Conservation (phyloP, 1,140 invertebrate genomes). For the Lethocerus indicus region DNA sequence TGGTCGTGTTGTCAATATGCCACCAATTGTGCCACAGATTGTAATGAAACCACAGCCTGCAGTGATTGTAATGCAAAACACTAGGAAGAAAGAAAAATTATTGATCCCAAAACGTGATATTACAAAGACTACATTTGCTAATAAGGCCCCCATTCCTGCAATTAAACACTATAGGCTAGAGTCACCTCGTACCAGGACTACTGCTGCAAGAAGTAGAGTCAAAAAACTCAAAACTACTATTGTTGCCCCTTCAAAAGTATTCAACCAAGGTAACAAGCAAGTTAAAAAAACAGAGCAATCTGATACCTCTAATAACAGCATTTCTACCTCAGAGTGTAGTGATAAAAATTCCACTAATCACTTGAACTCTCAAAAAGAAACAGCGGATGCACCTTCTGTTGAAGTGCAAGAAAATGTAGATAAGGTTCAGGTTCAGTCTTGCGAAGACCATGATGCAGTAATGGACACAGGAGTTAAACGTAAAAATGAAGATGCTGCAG, state of each 20-base stretch:
- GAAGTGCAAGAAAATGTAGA: too few species aligned
- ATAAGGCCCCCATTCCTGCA: conserved; percentile 52
- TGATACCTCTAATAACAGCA: neutral
- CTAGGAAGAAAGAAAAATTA: conserved; percentile 4
- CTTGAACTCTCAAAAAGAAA: too few species aligned
- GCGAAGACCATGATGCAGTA: too few species aligned
- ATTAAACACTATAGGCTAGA: conserved; percentile 28
- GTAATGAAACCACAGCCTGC: conserved; percentile 11
- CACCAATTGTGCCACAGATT: conserved; percentile 10
- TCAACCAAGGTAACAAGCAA: too few species aligned
- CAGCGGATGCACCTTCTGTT: too few species aligned
- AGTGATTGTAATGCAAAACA: conserved; percentile 11
- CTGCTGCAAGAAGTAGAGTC: neutral
- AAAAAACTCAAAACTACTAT: neutral
- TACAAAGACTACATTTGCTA: conserved; percentile 44
- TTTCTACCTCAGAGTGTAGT: neutral
- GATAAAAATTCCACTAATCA: neutral
- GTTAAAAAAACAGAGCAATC: too few species aligned
- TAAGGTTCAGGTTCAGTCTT: too few species aligned
- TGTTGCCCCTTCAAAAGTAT: too few species aligned
- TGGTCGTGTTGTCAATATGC: conserved; percentile 14
- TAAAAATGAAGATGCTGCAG: too few species aligned
- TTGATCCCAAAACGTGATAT: conserved; percentile 20
- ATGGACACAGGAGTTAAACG: too few species aligned
- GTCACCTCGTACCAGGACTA: too few species aligned